Evolutionary conservation across 2,113 vertebrate genomes (phyloP).

Genomic region (Cyanoderma ruficeps): DNA sequence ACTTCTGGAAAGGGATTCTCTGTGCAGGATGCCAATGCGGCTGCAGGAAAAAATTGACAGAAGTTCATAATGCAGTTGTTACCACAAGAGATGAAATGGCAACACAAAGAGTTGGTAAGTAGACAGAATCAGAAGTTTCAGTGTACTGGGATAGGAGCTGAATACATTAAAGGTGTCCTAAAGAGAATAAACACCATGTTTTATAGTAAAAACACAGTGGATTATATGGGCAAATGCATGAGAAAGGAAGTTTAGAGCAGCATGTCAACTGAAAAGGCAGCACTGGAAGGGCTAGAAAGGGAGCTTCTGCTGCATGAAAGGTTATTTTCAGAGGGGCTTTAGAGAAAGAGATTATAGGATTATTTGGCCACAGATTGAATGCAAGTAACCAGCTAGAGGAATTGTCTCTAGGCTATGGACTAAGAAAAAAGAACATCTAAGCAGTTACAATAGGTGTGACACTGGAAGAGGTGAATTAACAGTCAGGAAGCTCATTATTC

Average conservation of each 20-base stretch:
- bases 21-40: fast-evolving
- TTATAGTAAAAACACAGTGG: background rate
- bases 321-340: background rate
- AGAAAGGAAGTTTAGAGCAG: background rate
- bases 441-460: background rate
- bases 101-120: background rate
- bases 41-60: background rate
- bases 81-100: background rate
- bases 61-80: background rate
- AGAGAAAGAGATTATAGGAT: background rate
- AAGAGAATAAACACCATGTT: background rate
- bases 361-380: background rate
- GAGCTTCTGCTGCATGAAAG: background rate
- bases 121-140: background rate
- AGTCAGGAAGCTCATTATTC: conserved; percentile 27
- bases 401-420: background rate
- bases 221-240: background rate
- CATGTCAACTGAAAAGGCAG: background rate
- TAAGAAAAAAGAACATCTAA: background rate
- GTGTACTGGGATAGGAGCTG: background rate
- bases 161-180: background rate
- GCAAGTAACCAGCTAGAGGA: background rate
- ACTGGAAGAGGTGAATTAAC: background rate
- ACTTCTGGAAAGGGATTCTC: background rate
- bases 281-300: background rate